Evolutionary conservation across 2,113 vertebrate species (phyloP), one percentile per base, ranked within the genome.

Genomic region (Pithys albifrons): DNA sequence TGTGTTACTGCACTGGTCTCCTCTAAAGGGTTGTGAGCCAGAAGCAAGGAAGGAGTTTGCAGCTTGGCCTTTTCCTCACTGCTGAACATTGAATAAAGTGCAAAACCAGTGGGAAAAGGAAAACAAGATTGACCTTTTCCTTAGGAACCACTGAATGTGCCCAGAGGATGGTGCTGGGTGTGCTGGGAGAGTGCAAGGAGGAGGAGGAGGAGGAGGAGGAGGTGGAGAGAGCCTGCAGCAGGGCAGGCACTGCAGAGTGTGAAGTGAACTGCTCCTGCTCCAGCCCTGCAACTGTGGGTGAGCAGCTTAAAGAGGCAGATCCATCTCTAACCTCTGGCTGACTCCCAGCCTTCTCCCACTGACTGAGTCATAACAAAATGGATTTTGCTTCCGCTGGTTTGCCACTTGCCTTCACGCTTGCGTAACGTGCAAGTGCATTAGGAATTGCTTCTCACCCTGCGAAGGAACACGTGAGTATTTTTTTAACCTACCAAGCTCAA

Each of bases 161-260:
- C 45, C 37, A 37, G 62, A 31, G 45, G 27, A 74, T 31, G 39
- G 54, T 14, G 29, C 12, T 57, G 81, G 76, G 37, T 15, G 10
- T 28, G 45, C n/a, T 0, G 0, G 35, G 48, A 74, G 57, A 45
- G 33, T 1, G 0, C 0, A 3, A 62, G 1, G 31, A 80, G 66
- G 49, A 55, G 35, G 52, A 57, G n/a, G 54, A 33, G 27, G 12
- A 45, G 57, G n/a, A 76, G 57, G 12, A 72, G 77, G 1, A 52
- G 76, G 18, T 49, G 64, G 46, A 87, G 49, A 39, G 22, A 81
- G 27, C 11, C 52, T 59, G 46, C 78, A 61, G 57, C 3, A 22
- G 29, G 41, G 51, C 66, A 71, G 62, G 77, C 48, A n/a, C 35
- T 8, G 35, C 25, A 24, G 57, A 43, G 25, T 3, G 0, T 17